Percentiles rank a stretch among this genome's conserved stretches.
phyloP scores from a whole-genome alignment of 23 tunicate species.

The Corella eumyota region DNA sequence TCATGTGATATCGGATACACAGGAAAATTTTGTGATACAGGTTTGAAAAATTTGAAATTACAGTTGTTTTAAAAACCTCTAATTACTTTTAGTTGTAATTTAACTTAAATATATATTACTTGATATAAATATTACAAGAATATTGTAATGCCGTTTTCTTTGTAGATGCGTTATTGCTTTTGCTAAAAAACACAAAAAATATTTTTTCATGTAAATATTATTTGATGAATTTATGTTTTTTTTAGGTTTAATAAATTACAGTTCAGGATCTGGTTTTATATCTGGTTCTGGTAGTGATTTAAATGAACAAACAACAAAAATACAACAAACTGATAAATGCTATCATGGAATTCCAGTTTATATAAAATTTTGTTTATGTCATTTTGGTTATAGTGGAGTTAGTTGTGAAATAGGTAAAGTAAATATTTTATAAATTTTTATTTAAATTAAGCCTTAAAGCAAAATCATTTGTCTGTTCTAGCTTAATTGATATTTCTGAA shows the following conservation, averaged over 20 bases:
- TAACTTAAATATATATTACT: too few species aligned
- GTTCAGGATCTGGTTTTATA: too few species aligned
- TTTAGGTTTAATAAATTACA: too few species aligned
- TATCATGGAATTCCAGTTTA: conserved; percentile 18
- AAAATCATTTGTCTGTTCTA: neutral
- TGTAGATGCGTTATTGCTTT: too few species aligned
- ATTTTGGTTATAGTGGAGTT: conserved; percentile 17
- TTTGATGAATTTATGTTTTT: too few species aligned
- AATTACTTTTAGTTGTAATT: too few species aligned
- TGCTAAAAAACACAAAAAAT: neutral
- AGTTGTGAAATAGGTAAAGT: conserved; percentile 11
- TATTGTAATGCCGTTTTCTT: too few species aligned
- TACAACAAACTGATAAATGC: conserved; percentile 1
- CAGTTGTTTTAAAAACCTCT: too few species aligned
- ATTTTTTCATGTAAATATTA: too few species aligned
- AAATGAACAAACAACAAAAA: neutral
- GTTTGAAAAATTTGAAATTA: neutral
- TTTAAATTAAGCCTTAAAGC: neutral
- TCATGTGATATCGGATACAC: conserved; percentile 10
- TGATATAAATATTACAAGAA: too few species aligned
- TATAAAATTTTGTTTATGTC: conserved; percentile 11
- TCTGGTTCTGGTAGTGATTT: conserved; percentile 1
- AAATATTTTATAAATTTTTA: neutral
- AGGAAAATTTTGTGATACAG: conserved; percentile 10
- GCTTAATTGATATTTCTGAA: too few species aligned